Evolutionary conservation across 2,888 invertebrate species (phyloP).

Genomic region (Drosophila kuntzei): DNA sequence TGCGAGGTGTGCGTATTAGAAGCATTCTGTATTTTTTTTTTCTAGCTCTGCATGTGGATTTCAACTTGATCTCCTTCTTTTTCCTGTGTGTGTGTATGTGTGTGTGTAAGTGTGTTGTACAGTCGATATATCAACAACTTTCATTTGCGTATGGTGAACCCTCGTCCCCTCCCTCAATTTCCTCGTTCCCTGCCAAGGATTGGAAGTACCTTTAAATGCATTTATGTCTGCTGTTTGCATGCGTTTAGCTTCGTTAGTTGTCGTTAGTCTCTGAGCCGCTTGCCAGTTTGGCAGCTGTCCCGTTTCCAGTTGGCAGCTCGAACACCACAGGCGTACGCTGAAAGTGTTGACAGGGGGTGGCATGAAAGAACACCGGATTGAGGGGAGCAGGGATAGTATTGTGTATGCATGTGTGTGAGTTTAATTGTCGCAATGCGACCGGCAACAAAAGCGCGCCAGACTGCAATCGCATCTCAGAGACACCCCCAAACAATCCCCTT

Average conservation of each 20-base stretch:
- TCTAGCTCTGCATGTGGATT: background rate
- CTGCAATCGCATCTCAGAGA: conserved; percentile 47
- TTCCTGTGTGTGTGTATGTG: conserved; percentile 10
- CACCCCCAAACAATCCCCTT: conserved; percentile 38
- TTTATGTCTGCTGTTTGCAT: conserved; percentile 71
- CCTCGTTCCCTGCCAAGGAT: background rate
- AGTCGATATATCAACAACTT: conserved; percentile 63
- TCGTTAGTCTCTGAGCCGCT: conserved; percentile 56
- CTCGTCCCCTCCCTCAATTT: too few relatives aligned
- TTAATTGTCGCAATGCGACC: conserved; percentile 77
- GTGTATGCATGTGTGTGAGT: conserved; percentile 54
- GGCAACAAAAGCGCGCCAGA: conserved; percentile 50
- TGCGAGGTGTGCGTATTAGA: conserved; percentile 31
- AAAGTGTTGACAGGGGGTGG: conserved; percentile 50
- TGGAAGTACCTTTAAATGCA: conserved; percentile 41
- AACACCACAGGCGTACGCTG: conserved; percentile 17
- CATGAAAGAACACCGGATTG: too few relatives aligned
- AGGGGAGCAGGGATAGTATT: conserved; percentile 12
- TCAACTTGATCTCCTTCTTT: conserved; percentile 9
- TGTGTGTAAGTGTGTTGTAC: conserved; percentile 15
- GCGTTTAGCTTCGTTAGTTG: conserved; percentile 78
- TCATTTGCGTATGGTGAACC: conserved; percentile 42
- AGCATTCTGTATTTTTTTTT: background rate
- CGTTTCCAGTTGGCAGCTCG: conserved; percentile 16
- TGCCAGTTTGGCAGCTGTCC: conserved; percentile 32